Base-by-base conservation (phyloP, 2,113 vertebrate species). In the Lontra canadensis region DNA sequence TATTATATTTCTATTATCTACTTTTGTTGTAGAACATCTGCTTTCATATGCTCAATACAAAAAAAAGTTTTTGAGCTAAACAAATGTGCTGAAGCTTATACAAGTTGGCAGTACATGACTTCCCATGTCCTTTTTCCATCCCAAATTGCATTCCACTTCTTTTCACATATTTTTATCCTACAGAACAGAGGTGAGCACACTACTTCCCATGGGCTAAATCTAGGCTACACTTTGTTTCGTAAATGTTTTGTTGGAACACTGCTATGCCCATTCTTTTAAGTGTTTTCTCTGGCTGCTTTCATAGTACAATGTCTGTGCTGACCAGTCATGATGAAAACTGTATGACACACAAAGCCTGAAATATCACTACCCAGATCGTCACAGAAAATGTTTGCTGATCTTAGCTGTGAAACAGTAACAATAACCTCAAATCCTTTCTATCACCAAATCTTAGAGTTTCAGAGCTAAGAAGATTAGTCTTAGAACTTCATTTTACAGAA, bases 11-110 rank as follows among this genome's bases (percentile, higher is more conserved):
- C 36, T 86, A 86, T 88, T 86, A 67, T 55, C 73, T 42, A 91
- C 78, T 39, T 95, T 83, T 86, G 21, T 82, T 90, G 34, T 15
- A 89, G 67, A 88, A 82, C 61, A 93, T 79, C 91, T 98, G 89
- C 44, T 97, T 97, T 97, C 83, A 65, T 20, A 82, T 92, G n/a
- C 49, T 92, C 81, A 55, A 73, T 73, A 89, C 36, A 63, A 91
- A 81, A 78, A 57, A 67, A 73, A 15, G 15, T n/a, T 67, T 94
- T 94, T 81, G 74, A 81, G 63, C 29, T 87, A 85, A 93, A 80
- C 52, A 57, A 94, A 79, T 47, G 9, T 84, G 26, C 42, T 25
- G 57, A 79, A 88, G 55, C 13, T 74, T 91, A 61, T 34, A 71
- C 0, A 17, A 13, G 89, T 94, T 87, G 89, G 21, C 4, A 69